A percentile compares a stretch with the other conserved stretches of the same genome.
phyloP scores from a whole-genome alignment of 2,113 vertebrate genomes.

The Ailurus styani region DNA sequence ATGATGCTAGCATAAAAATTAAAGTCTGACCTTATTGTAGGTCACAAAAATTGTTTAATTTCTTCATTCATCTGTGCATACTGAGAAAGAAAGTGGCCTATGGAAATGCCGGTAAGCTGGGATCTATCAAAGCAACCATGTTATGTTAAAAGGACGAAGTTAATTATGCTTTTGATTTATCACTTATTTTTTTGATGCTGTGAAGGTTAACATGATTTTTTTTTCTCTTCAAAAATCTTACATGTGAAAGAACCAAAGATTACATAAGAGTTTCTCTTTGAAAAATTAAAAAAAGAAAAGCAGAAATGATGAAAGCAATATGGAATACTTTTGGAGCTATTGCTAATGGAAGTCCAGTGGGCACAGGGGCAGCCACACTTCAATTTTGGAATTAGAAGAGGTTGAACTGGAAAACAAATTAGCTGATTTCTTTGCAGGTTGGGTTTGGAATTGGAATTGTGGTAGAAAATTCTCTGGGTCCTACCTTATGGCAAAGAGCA shows the following conservation, averaged over 20 bases:
- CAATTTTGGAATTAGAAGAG: background rate
- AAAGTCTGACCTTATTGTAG: slow-evolving; percentile 73
- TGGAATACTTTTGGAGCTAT: background rate
- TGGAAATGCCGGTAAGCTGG: slow-evolving; percentile 61
- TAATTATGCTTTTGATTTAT: slow-evolving; percentile 66
- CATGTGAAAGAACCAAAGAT: slow-evolving; percentile 48
- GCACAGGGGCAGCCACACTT: background rate
- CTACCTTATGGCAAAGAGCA: background rate
- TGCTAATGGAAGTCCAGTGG: background rate
- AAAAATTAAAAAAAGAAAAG: background rate
- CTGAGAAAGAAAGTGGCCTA: slow-evolving; percentile 51
- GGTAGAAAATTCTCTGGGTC: background rate
- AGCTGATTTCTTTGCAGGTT: background rate
- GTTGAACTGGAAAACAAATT: background rate
- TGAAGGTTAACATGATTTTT: slow-evolving; percentile 54
- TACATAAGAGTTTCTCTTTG: background rate
- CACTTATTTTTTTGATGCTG: slow-evolving; percentile 43
- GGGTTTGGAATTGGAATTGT: background rate
- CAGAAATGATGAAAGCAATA: background rate
- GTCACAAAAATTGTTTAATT: slow-evolving; percentile 74
- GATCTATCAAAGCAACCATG: slow-evolving; percentile 49
- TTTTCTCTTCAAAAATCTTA: slow-evolving; percentile 55
- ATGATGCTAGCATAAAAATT: slow-evolving; percentile 79
- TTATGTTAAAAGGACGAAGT: slow-evolving; percentile 60
- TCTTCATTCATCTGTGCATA: slow-evolving; percentile 71